Evolutionary conservation across 2,888 invertebrate genomes (phyloP), one percentile per base, ranked within the genome.

Genomic region (Tridacna gigas): DNA sequence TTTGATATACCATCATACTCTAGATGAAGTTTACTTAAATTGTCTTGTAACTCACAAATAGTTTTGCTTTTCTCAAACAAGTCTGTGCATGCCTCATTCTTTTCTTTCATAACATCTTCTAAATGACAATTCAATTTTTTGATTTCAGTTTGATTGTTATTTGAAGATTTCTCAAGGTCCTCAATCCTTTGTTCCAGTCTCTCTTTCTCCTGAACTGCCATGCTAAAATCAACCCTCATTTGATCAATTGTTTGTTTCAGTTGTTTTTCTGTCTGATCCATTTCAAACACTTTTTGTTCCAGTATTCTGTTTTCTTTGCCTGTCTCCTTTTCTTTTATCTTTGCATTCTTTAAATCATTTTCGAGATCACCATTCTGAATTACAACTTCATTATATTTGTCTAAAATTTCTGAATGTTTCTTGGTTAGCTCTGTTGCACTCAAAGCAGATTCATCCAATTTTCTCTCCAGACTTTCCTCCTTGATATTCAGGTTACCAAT

Each of bases 221-320:
- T 77, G 47, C 80, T 77, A 82, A 90, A 84, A 9, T 88, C 83
- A 65, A 60, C 67, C 37, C 87, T 84, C 79, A 88, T 80, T 71
- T 84, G 69, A 76, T 83, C 82, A 71, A 83, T 69, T 26, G 74
- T 75, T 60, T 76, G 69, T 5, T 48, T 63, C 73, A 83, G 48
- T 56, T 80, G 77, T 47, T 56, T 76, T 28, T 80, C 61, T 60
- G 82, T 82, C 60, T 86, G 82, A 67, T 89, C 86, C 28, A 80
- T 67, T 25, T 89, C 87, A 79, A 83, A 86, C 15, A 88, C 12
- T 77, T 80, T 85, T 77, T 89, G 88, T 83, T 84, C 86, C 37
- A 85, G 75, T 47, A 73, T 22, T 26, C 80, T 69, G 60, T 78
- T 83, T 28, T 86, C 80, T 56, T 79, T 84, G 18, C 56, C 66